These are phyloP conservation scores for Ericerus pela DNA, from an alignment of 1,140 invertebrate species.

Conservation along the genomic window DNA sequence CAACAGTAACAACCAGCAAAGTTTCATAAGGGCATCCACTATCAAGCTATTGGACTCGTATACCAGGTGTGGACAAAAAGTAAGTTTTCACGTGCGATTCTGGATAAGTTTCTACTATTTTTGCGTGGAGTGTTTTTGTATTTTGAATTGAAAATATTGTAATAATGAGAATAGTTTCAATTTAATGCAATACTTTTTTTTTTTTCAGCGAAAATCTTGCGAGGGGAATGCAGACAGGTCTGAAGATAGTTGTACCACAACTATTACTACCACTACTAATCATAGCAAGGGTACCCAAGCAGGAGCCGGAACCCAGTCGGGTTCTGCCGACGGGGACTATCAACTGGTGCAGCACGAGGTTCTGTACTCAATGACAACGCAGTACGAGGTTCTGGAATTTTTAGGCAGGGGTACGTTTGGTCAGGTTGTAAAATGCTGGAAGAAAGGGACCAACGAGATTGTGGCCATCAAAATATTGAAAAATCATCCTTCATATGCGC, in stretches of 20 bases:
- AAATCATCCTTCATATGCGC: conserved; percentile 98
- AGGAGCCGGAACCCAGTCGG: conserved; percentile 23
- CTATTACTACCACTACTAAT: conserved; percentile 51
- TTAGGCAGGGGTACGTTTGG: conserved; percentile 97
- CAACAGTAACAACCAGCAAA: conserved; percentile 30
- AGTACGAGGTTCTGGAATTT: conserved; percentile 97
- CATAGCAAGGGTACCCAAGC: conserved; percentile 44
- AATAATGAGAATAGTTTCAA: background rate
- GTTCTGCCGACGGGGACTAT: conserved; percentile 87
- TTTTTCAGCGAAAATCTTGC: conserved; percentile 42
- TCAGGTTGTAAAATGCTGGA: conserved; percentile 99
- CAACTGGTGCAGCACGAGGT: conserved; percentile 94
- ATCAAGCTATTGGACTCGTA: conserved; percentile 57
- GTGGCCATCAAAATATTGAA: conserved; percentile 99
- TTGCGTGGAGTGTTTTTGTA: background rate
- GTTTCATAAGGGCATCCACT: conserved; percentile 49
- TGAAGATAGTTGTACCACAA: conserved; percentile 27
- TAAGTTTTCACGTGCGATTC: conserved; percentile 25
- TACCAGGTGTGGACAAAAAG: conserved; percentile 51
- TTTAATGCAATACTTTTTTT: conserved; percentile 18
- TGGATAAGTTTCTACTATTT: background rate
- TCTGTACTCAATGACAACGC: conserved; percentile 79
- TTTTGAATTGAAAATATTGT: background rate
- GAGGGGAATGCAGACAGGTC: conserved; percentile 37
- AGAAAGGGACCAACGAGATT: conserved; percentile 99